Base-by-base conservation (phyloP, 2,113 vertebrate species). In the Empidonax traillii region DNA sequence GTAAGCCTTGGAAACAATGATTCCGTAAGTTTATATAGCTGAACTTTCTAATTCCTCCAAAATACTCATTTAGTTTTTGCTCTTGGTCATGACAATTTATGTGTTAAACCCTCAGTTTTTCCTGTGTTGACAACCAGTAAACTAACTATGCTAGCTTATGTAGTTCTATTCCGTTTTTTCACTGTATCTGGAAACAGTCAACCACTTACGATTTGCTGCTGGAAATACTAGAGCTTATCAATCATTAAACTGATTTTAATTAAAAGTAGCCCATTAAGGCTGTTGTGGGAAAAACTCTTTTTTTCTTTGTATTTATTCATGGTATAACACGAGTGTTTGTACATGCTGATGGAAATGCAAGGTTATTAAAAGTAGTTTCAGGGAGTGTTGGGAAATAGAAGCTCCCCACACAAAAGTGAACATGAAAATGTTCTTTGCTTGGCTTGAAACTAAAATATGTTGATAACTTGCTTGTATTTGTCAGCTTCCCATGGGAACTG, bases 231-330 rank as follows among this genome's bases (percentile, higher is more conserved):
- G 73, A 97, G 65, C 85, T 97, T 96, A 94, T 77, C 80, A 96
- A 96, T 97, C 94, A 96, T 97, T 98, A 98, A 98, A 97, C 91
- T 95, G 92, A 89, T 96, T 96, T 96, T 97, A 94, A 97, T 85
- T 96, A 94, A 96, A 97, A 69, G 69, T 89, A 97, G 91, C 89
- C 75, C 69, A 66, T 66, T 2, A 23, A 92, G 62, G 84, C 93
- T 93, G 90, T 95, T 92, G 73, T 85, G 87, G 80, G 91, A 91
- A 93, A 90, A 97, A 44, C 69, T 77, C 47, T 86, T 94, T 86
- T 43, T 86, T 95, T 75, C 94, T 91, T 68, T 27, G 62, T 87
- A 35, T 93, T 87, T 90, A n/a, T 80, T 86, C 25, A 10, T 67
- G 55, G 10, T 83, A 6, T 85, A 58, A 94, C 14, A 78, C 59